Evolutionary conservation across 2,797 vertebrate species (phyloP).

Genomic region (Chaenodraco wilsoni): DNA sequence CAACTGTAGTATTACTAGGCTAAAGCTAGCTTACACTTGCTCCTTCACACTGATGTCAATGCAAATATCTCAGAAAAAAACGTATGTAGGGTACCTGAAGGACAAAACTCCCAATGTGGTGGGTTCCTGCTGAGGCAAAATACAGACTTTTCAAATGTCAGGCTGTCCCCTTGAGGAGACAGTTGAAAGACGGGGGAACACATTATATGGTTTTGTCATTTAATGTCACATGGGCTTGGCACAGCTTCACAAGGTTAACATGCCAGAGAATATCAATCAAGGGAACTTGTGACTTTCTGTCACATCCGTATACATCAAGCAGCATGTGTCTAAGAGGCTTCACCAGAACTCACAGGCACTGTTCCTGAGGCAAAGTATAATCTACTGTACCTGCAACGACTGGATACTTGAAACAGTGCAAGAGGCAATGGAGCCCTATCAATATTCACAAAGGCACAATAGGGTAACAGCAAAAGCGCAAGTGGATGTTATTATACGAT

Average conservation of each 20-base stretch:
- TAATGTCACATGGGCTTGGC: slow-evolving; percentile 69
- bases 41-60: slow-evolving; percentile 41
- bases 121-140: slow-evolving; percentile 72
- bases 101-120: slow-evolving; percentile 65
- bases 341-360: slow-evolving; percentile 35
- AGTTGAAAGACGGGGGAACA: slow-evolving; percentile 44
- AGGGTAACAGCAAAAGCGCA: slow-evolving; percentile 59
- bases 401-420: slow-evolving; percentile 53
- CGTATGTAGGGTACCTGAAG: slow-evolving; percentile 63
- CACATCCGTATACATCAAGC: slow-evolving; percentile 67
- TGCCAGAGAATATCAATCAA: slow-evolving; percentile 76
- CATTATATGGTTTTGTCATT: slow-evolving; percentile 68
- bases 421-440: slow-evolving; percentile 53
- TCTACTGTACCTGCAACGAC: slow-evolving; percentile 47
- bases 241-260: slow-evolving; percentile 65
- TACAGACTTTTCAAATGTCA: slow-evolving; percentile 77
- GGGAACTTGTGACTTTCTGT: slow-evolving; percentile 65
- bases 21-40: slow-evolving; percentile 9
- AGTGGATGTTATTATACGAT: slow-evolving; percentile 64
- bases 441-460: slow-evolving; percentile 54
- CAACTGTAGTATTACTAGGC: background rate
- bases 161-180: slow-evolving; percentile 71
- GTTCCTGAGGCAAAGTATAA: slow-evolving; percentile 60
- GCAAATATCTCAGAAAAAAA: slow-evolving; percentile 49
- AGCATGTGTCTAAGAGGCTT: slow-evolving; percentile 46